Conservation (phyloP, 2,113 vertebrate genomes). For the Phoxinus phoxinus region DNA sequence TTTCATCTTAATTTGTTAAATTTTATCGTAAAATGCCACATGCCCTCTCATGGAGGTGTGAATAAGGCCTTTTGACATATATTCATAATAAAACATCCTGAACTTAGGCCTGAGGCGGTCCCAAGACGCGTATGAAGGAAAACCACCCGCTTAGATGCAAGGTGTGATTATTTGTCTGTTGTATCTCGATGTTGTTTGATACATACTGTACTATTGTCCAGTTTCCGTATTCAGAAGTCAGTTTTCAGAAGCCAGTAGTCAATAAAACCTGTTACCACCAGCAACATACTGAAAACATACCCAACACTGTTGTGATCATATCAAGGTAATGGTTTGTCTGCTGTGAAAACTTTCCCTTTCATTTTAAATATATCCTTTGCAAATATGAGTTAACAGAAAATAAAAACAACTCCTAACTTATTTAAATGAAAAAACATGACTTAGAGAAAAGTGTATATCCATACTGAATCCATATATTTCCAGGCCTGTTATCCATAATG, state of each 20-base stretch:
- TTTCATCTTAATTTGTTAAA: neutral
- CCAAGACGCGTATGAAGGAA: conserved; percentile 58
- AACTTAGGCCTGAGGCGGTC: conserved; percentile 56
- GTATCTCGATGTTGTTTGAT: conserved; percentile 46
- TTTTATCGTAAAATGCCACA: neutral
- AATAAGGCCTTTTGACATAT: conserved; percentile 47
- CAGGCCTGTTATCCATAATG: neutral
- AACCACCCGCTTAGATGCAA: conserved; percentile 57
- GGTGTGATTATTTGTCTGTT: conserved; percentile 45
- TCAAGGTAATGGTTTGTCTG: neutral
- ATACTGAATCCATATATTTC: neutral
- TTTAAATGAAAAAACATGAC: neutral
- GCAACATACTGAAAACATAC: neutral
- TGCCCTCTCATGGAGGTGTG: neutral
- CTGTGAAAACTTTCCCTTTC: neutral
- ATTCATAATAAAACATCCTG: conserved; percentile 55
- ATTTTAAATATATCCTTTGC: neutral
- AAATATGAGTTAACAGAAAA: neutral
- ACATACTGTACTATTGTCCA: conserved; percentile 58
- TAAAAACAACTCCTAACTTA: neutral
- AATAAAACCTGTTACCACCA: neutral
- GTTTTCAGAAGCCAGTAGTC: conserved; percentile 22
- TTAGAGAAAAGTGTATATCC: neutral
- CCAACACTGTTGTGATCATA: neutral
- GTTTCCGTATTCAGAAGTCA: conserved; percentile 62